Conservation (phyloP, 2,797 vertebrate genomes). For the Salmo trutta region DNA sequence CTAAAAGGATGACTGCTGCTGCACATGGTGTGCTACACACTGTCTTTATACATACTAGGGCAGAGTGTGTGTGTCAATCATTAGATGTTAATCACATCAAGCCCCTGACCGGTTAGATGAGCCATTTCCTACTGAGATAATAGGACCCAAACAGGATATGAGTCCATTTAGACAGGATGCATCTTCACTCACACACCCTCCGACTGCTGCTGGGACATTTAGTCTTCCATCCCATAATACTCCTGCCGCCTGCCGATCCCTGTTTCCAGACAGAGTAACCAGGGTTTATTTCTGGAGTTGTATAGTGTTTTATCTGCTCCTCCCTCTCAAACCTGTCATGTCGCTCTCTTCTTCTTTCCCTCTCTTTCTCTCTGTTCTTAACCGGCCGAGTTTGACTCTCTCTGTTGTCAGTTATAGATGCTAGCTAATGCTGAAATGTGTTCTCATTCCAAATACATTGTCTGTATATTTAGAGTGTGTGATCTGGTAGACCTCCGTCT, state of each 20-base stretch:
- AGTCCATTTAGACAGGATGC: not conserved
- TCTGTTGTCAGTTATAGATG: constrained; percentile 15
- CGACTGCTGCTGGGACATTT: constrained; percentile 18
- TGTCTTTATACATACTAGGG: not conserved
- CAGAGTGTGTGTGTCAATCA: not conserved
- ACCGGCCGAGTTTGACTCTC: constrained; percentile 1
- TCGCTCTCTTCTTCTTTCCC: not conserved
- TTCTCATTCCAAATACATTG: not conserved
- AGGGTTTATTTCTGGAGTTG: constrained; percentile 53
- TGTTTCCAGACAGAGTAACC: constrained; percentile 36
- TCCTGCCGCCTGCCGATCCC: constrained; percentile 5
- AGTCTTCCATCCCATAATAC: constrained; percentile 53
- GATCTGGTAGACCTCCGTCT: constrained; percentile 27
- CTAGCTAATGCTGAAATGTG: not conserved
- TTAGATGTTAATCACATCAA: constrained; percentile 4
- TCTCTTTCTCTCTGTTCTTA: not conserved
- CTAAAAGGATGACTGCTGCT: not conserved
- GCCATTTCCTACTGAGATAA: constrained; percentile 16
- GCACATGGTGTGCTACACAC: not conserved
- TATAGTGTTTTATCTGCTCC: not conserved
- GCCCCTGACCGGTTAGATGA: constrained; percentile 7
- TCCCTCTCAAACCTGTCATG: not conserved
- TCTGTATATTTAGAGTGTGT: constrained; percentile 45
- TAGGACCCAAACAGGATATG: constrained; percentile 7
- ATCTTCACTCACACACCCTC: constrained; percentile 2